A percentile compares a stretch with the other conserved stretches of the same genome.
Evolutionary conservation across 2,888 invertebrate species (phyloP).

Genomic region (Helleia helle): DNA sequence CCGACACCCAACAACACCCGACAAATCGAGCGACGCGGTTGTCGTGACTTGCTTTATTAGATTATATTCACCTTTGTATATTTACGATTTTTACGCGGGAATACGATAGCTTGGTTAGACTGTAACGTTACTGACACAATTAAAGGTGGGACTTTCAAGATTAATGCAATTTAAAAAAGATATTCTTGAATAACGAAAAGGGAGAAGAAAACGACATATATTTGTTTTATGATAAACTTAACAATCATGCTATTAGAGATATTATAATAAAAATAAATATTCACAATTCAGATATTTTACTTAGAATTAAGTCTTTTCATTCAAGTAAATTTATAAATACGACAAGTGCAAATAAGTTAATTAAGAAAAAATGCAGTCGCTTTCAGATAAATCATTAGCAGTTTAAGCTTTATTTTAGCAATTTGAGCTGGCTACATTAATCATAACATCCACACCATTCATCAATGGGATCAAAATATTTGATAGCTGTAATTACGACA

Average conservation of each 20-base stretch:
- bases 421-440: constrained; percentile 9
- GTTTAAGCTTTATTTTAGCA: background rate
- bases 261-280: no score
- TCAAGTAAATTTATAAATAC: no score
- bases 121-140: background rate
- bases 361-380: no score
- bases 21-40: constrained; percentile 43
- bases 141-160: background rate
- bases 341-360: no score
- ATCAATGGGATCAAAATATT: constrained; percentile 8
- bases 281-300: no score
- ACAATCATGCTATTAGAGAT: no score
- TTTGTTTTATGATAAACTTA: no score
- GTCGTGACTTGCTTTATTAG: constrained; percentile 34
- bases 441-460: constrained; percentile 2
- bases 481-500: constrained; percentile 1
- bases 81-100: constrained; percentile 1
- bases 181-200: no score
- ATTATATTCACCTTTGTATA: background rate
- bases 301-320: no score
- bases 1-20: constrained; percentile 25
- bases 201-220: no score
- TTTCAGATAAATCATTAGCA: constrained; percentile 2
- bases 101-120: no score
- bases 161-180: background rate